These are phyloP conservation scores for Drosophila saltans DNA, from an alignment of 1,140 invertebrate species.

Conservation along the genomic window DNA sequence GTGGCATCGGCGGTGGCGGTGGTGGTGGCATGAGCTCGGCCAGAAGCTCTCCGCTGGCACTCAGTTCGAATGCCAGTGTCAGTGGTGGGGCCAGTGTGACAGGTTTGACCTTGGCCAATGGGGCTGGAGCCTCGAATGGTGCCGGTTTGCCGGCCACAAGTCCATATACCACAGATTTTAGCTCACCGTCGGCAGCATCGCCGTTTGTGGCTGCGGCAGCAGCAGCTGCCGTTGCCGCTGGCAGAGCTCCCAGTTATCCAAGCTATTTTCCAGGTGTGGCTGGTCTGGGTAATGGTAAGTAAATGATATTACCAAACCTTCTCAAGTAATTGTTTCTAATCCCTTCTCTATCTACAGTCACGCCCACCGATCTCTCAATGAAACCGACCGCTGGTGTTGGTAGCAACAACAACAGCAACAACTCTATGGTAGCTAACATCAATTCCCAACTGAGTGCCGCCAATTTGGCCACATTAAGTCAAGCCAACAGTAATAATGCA, in stretches of 20 bases:
- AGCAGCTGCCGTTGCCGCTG: constrained; percentile 72
- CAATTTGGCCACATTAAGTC: constrained; percentile 66
- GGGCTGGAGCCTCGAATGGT: constrained; percentile 71
- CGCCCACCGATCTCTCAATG: constrained; percentile 83
- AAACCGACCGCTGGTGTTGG: constrained; percentile 62
- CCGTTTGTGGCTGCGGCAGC: constrained; percentile 74
- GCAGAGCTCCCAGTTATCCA: constrained; percentile 76
- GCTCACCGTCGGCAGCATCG: constrained; percentile 73
- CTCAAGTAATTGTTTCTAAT: background rate
- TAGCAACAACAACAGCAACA: constrained; percentile 58
- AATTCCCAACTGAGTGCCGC: constrained; percentile 68
- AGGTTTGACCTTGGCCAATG: constrained; percentile 68
- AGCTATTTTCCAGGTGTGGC: constrained; percentile 76
- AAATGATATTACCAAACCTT: background rate
- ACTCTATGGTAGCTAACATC: constrained; percentile 55
- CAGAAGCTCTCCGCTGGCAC: constrained; percentile 78
- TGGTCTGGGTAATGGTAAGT: constrained; percentile 77
- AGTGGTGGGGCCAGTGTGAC: constrained; percentile 68
- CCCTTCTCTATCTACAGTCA: constrained; percentile 48
- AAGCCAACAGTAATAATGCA: constrained; percentile 67
- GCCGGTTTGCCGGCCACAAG: constrained; percentile 76
- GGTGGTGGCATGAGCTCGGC: constrained; percentile 74
- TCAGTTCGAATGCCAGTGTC: constrained; percentile 79
- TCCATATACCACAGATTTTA: constrained; percentile 79
- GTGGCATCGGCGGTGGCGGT: constrained; percentile 47